Evolutionary conservation across 2,113 vertebrate genomes (phyloP).

Genomic region (Zosterops pallidus): DNA sequence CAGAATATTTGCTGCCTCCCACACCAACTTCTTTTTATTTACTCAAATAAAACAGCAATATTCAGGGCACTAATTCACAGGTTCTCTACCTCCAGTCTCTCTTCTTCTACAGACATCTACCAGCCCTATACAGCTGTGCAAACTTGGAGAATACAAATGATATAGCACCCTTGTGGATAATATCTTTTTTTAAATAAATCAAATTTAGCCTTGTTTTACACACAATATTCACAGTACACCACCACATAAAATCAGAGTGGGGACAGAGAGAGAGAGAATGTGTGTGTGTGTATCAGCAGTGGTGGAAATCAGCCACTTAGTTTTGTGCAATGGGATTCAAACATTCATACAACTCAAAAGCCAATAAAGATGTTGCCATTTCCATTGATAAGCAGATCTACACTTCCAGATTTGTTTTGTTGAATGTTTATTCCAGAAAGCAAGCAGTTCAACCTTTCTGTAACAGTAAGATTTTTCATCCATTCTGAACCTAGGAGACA

Average conservation of each 20-base stretch:
- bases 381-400: neutral
- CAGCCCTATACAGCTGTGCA: neutral
- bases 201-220: neutral
- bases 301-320: neutral
- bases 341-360: neutral
- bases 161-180: neutral
- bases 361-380: neutral
- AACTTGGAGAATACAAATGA: neutral
- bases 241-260: accelerated
- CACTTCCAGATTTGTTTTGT: neutral
- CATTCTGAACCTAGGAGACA: neutral
- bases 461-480: neutral
- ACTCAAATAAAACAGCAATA: neutral
- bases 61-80: neutral
- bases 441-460: neutral
- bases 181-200: neutral
- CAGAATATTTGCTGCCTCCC: neutral
- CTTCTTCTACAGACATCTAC: neutral
- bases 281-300: accelerated
- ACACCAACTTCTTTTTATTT: neutral
- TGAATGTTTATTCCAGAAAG: neutral
- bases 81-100: neutral
- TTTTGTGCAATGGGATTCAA: neutral
- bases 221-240: neutral
- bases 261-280: neutral